Conservation (phyloP, 2,113 vertebrate species). For the Campylomormyrus numenius region DNA sequence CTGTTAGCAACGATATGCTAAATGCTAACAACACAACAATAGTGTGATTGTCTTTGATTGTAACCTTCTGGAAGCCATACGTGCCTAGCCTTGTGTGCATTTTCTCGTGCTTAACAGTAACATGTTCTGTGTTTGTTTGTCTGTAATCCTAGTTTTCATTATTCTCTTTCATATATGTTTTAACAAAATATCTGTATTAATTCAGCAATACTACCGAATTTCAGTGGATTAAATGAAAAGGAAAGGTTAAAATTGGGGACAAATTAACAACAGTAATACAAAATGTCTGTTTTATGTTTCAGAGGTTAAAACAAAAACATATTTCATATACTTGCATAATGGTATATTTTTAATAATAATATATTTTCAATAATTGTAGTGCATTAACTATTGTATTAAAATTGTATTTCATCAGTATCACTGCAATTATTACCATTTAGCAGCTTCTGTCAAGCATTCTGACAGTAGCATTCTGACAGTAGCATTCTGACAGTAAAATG, state of each 20-base stretch:
- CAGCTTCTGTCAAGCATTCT: neutral
- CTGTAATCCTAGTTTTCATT: constrained; percentile 8
- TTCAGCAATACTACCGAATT: neutral
- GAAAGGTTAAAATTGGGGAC: neutral
- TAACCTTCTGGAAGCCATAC: constrained; percentile 1
- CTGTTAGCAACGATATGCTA: neutral
- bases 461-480: neutral
- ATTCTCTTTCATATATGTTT: neutral
- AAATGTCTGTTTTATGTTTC: neutral
- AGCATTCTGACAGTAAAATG: neutral
- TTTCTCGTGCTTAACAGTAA: neutral
- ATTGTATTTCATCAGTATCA: neutral
- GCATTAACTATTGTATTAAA: neutral
- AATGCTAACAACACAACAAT: neutral
- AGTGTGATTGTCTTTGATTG: neutral
- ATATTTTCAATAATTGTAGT: neutral
- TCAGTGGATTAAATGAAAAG: neutral
- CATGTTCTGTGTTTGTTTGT: constrained; percentile 3
- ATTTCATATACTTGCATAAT: neutral
- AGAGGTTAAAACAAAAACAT: neutral
- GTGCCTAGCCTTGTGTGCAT: neutral
- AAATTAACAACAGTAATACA: neutral
- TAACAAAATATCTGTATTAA: neutral
- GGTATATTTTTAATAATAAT: neutral
- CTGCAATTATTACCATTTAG: neutral